These are phyloP conservation scores for Vandiemenella viatica DNA, from an alignment of 2,888 invertebrate species.

Conservation along the genomic window DNA sequence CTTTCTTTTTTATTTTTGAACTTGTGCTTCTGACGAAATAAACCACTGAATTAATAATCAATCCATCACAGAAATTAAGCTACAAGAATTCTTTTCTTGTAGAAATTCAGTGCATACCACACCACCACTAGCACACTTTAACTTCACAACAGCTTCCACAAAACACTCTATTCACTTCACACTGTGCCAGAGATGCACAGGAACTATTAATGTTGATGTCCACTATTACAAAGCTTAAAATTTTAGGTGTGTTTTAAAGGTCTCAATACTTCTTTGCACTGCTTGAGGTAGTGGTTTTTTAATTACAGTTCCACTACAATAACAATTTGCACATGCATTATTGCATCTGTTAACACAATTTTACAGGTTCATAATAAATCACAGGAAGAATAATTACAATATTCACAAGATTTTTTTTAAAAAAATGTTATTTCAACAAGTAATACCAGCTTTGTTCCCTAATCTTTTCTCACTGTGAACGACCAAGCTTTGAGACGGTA, in stretches of 20 bases:
- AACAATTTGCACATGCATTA: constrained; percentile 10
- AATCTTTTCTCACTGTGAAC: constrained; percentile 3
- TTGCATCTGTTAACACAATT: constrained; percentile 10
- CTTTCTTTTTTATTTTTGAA: too few relatives aligned
- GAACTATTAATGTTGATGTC: neutral
- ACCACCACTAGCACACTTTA: neutral
- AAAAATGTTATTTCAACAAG: constrained; percentile 11
- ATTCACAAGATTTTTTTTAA: constrained; percentile 15
- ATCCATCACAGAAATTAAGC: too few relatives aligned
- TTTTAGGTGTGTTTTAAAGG: neutral
- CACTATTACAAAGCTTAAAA: neutral
- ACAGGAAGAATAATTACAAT: constrained; percentile 16
- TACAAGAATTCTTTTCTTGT: neutral
- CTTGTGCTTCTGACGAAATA: too few relatives aligned
- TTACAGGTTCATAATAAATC: constrained; percentile 14
- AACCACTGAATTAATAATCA: too few relatives aligned
- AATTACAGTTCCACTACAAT: constrained; percentile 5
- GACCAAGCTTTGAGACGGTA: constrained; percentile 1
- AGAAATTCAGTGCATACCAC: neutral
- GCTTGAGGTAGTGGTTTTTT: constrained; percentile 3
- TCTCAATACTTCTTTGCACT: neutral
- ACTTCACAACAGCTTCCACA: neutral
- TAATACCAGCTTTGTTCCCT: constrained; percentile 10
- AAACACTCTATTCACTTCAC: neutral
- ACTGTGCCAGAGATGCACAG: neutral